phyloP scores from a whole-genome alignment of 2,113 vertebrate species.

The Calidris pugnax region DNA sequence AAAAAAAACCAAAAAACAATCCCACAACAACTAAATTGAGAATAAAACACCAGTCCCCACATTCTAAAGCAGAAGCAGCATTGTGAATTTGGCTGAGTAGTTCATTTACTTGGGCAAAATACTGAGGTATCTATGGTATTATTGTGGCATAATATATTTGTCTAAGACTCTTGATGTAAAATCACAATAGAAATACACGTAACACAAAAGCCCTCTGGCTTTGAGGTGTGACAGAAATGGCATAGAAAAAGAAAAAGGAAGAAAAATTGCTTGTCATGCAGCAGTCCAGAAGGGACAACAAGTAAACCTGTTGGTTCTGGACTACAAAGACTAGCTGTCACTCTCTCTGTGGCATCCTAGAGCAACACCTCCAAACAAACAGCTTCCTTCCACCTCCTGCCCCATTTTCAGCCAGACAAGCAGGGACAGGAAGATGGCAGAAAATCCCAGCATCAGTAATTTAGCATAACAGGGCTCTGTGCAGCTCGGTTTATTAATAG shows the following conservation, averaged over 20 bases:
- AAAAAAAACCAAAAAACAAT: neutral
- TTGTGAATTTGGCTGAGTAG: neutral
- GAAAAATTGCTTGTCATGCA: neutral
- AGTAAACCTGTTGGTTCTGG: neutral
- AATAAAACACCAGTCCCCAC: neutral
- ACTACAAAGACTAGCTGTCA: neutral
- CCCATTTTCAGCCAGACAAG: neutral
- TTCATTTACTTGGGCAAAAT: neutral
- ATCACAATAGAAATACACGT: neutral
- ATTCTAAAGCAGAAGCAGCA: neutral
- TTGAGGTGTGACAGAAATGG: neutral
- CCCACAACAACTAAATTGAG: neutral
- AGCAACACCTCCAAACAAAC: fast-evolving
- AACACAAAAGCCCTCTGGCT: neutral
- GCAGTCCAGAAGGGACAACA: neutral
- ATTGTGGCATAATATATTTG: neutral
- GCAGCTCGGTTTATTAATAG: neutral
- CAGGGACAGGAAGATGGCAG: neutral
- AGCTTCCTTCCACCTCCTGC: neutral
- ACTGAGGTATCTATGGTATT: neutral
- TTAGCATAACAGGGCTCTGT: neutral
- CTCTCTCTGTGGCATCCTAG: neutral
- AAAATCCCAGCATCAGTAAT: neutral
- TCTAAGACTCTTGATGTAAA: neutral
- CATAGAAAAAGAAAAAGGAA: neutral